Base-by-base conservation (phyloP, 2,888 invertebrate genomes). In the Loripinus fragilis region DNA sequence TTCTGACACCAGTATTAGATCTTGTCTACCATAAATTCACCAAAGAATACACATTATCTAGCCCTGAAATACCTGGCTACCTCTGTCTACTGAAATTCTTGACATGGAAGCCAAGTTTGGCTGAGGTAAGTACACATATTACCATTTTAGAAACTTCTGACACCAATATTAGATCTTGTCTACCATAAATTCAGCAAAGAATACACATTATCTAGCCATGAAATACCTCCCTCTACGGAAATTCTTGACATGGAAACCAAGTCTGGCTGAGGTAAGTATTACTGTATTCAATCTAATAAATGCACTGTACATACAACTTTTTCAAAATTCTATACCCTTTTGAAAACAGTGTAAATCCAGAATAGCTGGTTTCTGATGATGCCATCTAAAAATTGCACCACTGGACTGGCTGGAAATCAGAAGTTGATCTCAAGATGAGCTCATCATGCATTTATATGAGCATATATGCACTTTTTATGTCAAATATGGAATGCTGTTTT, bases 41-140 rank as follows among this genome's bases (percentile, higher is more conserved):
- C 0, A 84, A 78, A 17, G 82, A 83, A 50, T 69, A 74, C 10
- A 76, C 73, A 12, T 71, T 90, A 33, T 76, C 86, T 15, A 86
- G 81, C 65, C 75, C 81, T 33, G 83, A 83, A 45, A 64, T 86
- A 33, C 70, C 78, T 33, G 74, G 73, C 33, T 84, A 77, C 65
- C 81, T 87, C 30, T 75, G 80, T 35, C 74, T 90, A 15, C 76
- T 91, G 28, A 74, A 76, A 30, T 90, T 91, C 74, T 91, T 92
- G 71, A 85, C 89, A 0, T 80, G 85, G 50, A 87, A 78, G 30
- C 52, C 85, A 33, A 81, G 76, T 71, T 74, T 90, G 42, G 90
- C 90, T n/a, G 75, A 86, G 87, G 91, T 92, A 83, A 72, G 75
- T 65, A 23, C n/a, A n/a, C n/a, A n/a, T n/a, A n/a, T n/a, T n/a